Conservation (phyloP, 2,888 invertebrate genomes). For the Dorcus parallelipipedus region DNA sequence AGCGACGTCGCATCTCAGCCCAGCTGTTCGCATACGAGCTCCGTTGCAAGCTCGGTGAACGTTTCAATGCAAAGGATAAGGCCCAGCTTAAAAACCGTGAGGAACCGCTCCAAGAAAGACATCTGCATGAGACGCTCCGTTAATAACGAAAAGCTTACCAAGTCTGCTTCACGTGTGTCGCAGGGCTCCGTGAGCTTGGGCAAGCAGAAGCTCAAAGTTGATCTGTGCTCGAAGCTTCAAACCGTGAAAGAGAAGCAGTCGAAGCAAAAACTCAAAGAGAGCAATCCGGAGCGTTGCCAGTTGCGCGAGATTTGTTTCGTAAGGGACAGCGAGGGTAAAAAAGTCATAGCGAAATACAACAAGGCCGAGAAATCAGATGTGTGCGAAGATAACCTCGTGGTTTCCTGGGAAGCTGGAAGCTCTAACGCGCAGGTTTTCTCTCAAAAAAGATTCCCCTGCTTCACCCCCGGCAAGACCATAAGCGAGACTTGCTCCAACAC, state of each 20-base stretch:
- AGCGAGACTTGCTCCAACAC: conserved; percentile 27
- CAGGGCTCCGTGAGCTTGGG: background rate
- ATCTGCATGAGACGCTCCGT: background rate
- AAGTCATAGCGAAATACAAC: conserved; percentile 43
- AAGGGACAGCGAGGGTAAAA: conserved; percentile 42
- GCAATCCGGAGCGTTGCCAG: conserved; percentile 29
- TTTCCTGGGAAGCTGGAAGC: conserved; percentile 39
- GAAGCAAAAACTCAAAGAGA: conserved; percentile 17
- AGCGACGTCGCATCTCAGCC: conserved; percentile 31
- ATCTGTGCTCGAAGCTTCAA: conserved; percentile 15
- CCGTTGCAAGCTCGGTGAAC: conserved; percentile 16
- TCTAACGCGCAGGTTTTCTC: conserved; percentile 39
- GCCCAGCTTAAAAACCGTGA: conserved; percentile 5
- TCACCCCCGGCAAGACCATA: conserved; percentile 20
- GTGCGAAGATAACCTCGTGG: conserved; percentile 40
- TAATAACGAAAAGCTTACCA: background rate
- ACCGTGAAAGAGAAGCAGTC: conserved; percentile 22
- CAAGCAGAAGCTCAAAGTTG: conserved; percentile 18
- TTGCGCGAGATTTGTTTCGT: conserved; percentile 44
- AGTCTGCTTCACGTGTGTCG: background rate
- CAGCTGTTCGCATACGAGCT: conserved; percentile 30
- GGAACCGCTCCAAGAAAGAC: conserved; percentile 8
- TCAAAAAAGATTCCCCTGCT: conserved; percentile 23
- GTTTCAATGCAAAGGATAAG: conserved; percentile 7
- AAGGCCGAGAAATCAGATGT: conserved; percentile 24